phyloP scores from a whole-genome alignment of 2,888 invertebrate species.

The Macroteleia sp. region DNA sequence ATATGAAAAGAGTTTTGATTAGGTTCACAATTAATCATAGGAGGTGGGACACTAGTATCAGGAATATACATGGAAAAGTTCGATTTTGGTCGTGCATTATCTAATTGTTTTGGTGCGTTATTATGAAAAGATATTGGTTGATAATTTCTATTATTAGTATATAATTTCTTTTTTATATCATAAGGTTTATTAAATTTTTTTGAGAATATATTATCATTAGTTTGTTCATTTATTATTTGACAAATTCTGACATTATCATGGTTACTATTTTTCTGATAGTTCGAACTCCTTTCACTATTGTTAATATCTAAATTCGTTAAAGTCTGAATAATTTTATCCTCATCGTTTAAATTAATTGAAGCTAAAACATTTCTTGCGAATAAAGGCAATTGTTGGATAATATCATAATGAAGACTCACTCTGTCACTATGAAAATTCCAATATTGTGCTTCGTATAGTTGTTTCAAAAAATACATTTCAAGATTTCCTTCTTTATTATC shows the following conservation, averaged over 20 bases:
- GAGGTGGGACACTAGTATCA: conserved; percentile 10
- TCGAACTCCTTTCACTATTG: conserved; percentile 22
- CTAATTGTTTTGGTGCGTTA: neutral
- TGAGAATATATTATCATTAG: neutral
- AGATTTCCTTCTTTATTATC: conserved; percentile 17
- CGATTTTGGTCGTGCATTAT: neutral
- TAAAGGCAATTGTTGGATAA: conserved; percentile 42
- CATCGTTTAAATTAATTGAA: conserved; percentile 18
- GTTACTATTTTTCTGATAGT: neutral
- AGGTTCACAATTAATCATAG: neutral
- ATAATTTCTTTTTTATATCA: neutral
- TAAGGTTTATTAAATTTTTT: neutral
- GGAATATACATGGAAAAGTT: neutral
- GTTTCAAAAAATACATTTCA: conserved; percentile 37
- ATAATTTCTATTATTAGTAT: neutral
- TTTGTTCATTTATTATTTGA: conserved; percentile 4
- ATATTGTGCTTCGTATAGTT: conserved; percentile 24
- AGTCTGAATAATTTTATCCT: conserved; percentile 36
- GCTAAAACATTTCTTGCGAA: conserved; percentile 37
- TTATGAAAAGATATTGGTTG: neutral
- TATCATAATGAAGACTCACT: conserved; percentile 27
- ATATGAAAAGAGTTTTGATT: neutral
- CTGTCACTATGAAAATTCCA: conserved; percentile 22
- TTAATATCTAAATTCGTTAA: conserved; percentile 31
- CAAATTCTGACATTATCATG: conserved; percentile 16